A percentile compares a stretch with the other conserved stretches of the same genome.
These are phyloP conservation scores for Drosophila sucinea DNA, from an alignment of 1,140 invertebrate species.

Conservation along the genomic window DNA sequence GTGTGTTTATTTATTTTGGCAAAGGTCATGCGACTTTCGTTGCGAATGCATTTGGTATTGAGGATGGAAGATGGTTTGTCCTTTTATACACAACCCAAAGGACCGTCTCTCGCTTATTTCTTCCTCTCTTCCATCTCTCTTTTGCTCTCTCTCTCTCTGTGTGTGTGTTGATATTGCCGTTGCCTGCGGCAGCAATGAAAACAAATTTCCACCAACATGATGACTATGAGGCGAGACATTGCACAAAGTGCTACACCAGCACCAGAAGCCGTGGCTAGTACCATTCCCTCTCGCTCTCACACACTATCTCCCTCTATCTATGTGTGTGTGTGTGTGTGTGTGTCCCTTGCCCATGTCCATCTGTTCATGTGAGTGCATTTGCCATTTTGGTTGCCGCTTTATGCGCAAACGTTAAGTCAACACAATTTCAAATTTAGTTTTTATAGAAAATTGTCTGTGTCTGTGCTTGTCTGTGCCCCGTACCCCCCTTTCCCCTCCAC, in stretches of 20 bases:
- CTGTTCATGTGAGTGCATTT: constrained; percentile 70
- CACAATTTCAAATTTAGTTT: constrained; percentile 79
- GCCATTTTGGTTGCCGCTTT: constrained; percentile 70
- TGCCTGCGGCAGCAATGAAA: constrained; percentile 80
- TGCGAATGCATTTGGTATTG: constrained; percentile 17
- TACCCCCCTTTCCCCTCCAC: background rate
- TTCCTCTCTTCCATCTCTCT: constrained; percentile 3
- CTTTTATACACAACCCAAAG: constrained; percentile 1
- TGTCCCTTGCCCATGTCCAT: constrained; percentile 54
- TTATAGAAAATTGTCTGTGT: constrained; percentile 74
- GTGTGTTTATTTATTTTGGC: constrained; percentile 20
- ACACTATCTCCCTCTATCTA: background rate
- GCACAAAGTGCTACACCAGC: constrained; percentile 72
- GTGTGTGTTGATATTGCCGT: constrained; percentile 53
- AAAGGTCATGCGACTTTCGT: constrained; percentile 51
- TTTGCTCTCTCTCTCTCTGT: constrained; percentile 4
- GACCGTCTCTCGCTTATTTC: constrained; percentile 10
- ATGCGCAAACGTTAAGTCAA: constrained; percentile 78
- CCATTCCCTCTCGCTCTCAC: constrained; percentile 5
- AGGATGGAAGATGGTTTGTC: constrained; percentile 5
- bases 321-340: constrained; percentile 7
- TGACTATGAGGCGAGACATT: constrained; percentile 77
- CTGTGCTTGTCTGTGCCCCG: constrained; percentile 12
- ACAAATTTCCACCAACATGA: constrained; percentile 79
- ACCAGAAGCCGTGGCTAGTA: constrained; percentile 16